Base-by-base conservation (phyloP, 2,888 invertebrate genomes). In the Acrocyrtus sp. region DNA sequence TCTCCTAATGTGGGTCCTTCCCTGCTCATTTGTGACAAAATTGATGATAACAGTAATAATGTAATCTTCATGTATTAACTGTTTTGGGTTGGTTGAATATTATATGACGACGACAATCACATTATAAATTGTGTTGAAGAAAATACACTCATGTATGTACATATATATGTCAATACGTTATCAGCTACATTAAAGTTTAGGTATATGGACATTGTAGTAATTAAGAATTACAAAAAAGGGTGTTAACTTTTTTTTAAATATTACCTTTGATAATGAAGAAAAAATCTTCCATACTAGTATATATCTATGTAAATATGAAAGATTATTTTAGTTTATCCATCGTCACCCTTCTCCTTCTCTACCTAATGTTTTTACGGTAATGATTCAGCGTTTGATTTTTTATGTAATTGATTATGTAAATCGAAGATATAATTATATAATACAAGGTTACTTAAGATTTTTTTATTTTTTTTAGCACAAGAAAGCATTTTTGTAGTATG, bases 131-230 rank as follows among this genome's bases (percentile, higher is more conserved):
- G 72, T 72, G 65, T 72, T 72, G 72, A 66, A 72, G 72, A 72
- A 66, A 72, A 72, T 66, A 72, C 72, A 72, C 65, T 60, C 72
- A 72, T 66, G 58, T 72, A 66, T 50, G 65, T 65, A 72, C 58
- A 63, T 57, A 50, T 70, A 58, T 63, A 54, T 65, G 34, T 53
- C 34, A 34, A 34, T 34, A 21, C 12, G 8, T 22, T 65, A 66
- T 72, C 56, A 56, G 62, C 61, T 70, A 70, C 53, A 69, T 69
- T 45, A 48, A 56, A 34, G 61, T 41, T 41, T 60, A 34, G 6
- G 6, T 8, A 58, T 58, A 60, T 61, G 69, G 69, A 69, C 69
- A 61, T 48, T 39, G 48, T 26, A 45, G 21, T 26, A 39, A 48
- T 67, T 69, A 53, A 61, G 54, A 53, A 45, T 53, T 24, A 68